Conservation (phyloP, 2,888 invertebrate species). For the Aproaerema taeniolella region DNA sequence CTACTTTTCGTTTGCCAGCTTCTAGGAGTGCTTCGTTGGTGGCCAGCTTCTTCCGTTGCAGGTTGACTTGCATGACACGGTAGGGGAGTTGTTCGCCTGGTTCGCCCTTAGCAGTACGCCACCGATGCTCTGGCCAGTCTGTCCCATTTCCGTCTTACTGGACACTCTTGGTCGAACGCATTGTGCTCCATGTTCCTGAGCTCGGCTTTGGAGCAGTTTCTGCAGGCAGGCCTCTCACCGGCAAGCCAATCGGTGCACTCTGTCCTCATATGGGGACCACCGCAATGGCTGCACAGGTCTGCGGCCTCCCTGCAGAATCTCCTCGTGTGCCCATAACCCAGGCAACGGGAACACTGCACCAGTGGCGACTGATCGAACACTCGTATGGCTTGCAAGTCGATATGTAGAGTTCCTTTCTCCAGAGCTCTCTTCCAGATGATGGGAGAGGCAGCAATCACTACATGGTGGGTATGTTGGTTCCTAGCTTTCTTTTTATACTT, state of each 20-base stretch:
- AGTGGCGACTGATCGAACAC: slow-evolving; percentile 1
- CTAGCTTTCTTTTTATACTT: background rate
- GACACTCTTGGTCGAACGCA: no score
- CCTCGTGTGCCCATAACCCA: slow-evolving; percentile 3
- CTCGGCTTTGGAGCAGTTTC: no score
- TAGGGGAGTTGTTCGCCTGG: no score
- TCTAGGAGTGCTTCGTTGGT: no score
- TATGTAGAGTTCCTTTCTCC: background rate
- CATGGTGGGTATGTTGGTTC: background rate
- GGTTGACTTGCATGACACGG: no score
- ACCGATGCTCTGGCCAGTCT: no score
- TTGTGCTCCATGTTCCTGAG: no score
- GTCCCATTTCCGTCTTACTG: no score
- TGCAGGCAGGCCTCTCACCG: background rate
- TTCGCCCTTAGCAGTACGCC: no score
- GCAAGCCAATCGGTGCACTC: background rate
- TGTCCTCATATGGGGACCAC: background rate
- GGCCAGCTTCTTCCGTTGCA: no score
- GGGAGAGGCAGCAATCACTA: background rate
- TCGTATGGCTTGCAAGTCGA: background rate
- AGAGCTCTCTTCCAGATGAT: background rate
- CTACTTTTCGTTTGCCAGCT: no score
- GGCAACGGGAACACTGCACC: slow-evolving; percentile 1
- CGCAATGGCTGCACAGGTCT: slow-evolving; percentile 4
- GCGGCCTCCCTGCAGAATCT: background rate